Conservation (phyloP, 1,140 invertebrate genomes). For the Calephelis virginiensis region DNA sequence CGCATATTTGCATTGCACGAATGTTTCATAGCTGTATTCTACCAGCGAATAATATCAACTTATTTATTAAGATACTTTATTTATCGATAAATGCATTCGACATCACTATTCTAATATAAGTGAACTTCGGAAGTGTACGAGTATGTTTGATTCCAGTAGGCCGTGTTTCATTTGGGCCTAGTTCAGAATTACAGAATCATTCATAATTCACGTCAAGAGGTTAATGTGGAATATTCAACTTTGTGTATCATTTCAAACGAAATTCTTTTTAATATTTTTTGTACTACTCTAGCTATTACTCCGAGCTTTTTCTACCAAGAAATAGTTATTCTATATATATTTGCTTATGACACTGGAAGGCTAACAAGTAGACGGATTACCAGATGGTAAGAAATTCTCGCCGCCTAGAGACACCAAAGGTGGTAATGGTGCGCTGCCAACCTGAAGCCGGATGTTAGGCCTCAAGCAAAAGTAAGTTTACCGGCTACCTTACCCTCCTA, state of each 20-base stretch:
- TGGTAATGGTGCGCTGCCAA: no score
- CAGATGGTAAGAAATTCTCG: no score
- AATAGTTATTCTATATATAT: background rate
- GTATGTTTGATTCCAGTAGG: conserved; percentile 17
- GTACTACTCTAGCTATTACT: background rate
- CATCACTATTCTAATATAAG: conserved; percentile 31
- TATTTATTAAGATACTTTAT: background rate
- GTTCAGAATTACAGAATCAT: conserved; percentile 5
- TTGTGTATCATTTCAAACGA: conserved; percentile 4
- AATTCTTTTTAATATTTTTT: background rate
- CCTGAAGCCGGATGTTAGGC: no score
- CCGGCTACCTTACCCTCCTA: no score
- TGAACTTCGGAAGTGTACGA: conserved; percentile 22
- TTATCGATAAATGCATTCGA: conserved; percentile 22
- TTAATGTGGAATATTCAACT: background rate
- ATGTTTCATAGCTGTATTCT: no score
- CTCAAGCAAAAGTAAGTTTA: no score
- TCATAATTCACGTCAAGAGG: conserved; percentile 3
- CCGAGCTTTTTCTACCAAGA: no score
- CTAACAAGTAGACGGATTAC: no score
- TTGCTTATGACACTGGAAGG: background rate
- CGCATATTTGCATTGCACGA: no score
- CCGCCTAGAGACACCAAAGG: no score
- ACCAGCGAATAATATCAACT: no score
- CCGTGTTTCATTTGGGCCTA: conserved; percentile 11